phyloP scores from a whole-genome alignment of 2,797 vertebrate species.

The Xiphorhynchus erythropygius region DNA sequence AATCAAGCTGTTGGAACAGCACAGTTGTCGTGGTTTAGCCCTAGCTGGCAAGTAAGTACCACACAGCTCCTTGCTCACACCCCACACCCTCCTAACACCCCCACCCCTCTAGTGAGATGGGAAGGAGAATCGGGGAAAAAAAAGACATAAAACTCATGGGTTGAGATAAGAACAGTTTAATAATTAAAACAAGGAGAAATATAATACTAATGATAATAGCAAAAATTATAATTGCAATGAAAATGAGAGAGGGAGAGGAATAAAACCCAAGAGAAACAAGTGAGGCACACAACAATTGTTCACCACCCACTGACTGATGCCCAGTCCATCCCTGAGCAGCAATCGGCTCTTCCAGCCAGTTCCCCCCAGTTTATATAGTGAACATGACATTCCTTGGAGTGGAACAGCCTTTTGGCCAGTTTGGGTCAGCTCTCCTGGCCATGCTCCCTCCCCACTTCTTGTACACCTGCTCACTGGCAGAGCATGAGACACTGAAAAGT shows the following conservation, averaged over 20 bases:
- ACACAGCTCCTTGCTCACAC: neutral
- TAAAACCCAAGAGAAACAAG: neutral
- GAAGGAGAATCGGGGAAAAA: neutral
- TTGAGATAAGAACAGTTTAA: neutral
- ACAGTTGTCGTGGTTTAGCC: accelerated
- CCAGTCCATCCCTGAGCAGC: neutral
- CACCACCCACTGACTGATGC: neutral
- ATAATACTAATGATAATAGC: neutral
- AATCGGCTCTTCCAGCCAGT: neutral
- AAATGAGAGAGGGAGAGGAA: neutral
- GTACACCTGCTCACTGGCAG: neutral
- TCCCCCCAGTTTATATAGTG: neutral
- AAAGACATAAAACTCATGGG: neutral
- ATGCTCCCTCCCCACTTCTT: neutral
- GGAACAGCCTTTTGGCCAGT: neutral
- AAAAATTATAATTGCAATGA: neutral
- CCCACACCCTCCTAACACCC: neutral
- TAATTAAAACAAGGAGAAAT: neutral
- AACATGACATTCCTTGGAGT: neutral
- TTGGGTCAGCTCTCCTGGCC: neutral
- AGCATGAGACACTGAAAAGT: neutral
- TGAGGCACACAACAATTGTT: neutral
- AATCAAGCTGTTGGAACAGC: neutral
- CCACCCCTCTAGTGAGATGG: neutral
- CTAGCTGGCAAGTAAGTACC: neutral